A percentile compares a stretch with the other conserved stretches of the same genome.
Conservation (phyloP, 2,888 invertebrate genomes). For the Leptinotarsa tumamoca region DNA sequence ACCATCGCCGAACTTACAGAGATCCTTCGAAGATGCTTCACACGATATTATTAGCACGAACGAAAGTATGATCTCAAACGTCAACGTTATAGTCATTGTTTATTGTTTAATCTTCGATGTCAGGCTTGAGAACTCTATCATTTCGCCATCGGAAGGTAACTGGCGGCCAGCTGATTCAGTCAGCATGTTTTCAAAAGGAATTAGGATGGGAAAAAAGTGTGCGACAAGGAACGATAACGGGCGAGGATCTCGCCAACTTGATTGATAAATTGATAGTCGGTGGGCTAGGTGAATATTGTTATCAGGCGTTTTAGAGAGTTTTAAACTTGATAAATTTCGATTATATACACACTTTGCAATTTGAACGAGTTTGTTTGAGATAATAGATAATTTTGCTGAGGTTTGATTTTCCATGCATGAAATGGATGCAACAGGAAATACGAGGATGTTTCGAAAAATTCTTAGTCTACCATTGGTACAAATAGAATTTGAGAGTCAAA, state of each 20-base stretch:
- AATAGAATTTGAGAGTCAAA: too few species aligned
- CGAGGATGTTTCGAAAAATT: too few species aligned
- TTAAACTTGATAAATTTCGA: too few species aligned
- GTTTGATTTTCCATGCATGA: too few species aligned
- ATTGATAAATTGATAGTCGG: constrained; percentile 26
- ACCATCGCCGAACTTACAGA: constrained; percentile 16
- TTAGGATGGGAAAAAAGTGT: constrained; percentile 32
- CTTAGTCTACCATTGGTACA: too few species aligned
- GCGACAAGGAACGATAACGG: constrained; percentile 38
- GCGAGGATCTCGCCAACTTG: constrained; percentile 32
- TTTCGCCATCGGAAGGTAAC: constrained; percentile 26
- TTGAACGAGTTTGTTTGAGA: too few species aligned
- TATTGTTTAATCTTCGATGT: constrained; percentile 22
- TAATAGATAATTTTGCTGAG: too few species aligned
- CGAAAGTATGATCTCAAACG: constrained; percentile 29
- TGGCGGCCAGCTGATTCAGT: constrained; percentile 8
- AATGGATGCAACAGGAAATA: too few species aligned
- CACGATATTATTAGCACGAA: constrained; percentile 22
- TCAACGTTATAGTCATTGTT: constrained; percentile 25
- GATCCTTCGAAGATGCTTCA: constrained; percentile 19
- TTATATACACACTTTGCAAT: too few species aligned
- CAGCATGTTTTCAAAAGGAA: constrained; percentile 38
- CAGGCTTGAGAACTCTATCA: constrained; percentile 24
- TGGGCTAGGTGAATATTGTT: constrained; percentile 17
- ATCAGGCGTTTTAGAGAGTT: neutral